These are phyloP conservation scores for Trypoxylon attenuatum DNA, from an alignment of 2,888 invertebrate genomes.

Conservation along the genomic window DNA sequence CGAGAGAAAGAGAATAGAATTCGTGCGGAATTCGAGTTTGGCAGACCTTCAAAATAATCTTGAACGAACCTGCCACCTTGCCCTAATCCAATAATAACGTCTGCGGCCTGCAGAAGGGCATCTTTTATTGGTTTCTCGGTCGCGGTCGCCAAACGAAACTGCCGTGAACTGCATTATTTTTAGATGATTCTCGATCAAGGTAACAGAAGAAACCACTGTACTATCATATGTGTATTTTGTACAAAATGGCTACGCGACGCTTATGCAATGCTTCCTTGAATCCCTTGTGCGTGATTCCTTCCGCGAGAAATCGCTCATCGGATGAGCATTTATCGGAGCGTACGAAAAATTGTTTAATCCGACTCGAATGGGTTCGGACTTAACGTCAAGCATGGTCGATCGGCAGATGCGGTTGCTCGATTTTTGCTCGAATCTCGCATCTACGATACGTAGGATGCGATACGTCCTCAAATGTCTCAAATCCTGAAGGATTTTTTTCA, in stretches of 20 bases:
- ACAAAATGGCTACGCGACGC: conserved; percentile 71
- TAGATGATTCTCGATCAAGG: conserved; percentile 30
- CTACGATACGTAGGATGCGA: too few relatives aligned
- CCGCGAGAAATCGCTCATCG: too few relatives aligned
- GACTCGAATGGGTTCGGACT: too few relatives aligned
- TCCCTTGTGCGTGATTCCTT: too few relatives aligned
- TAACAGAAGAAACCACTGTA: conserved; percentile 6
- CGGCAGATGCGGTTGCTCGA: too few relatives aligned
- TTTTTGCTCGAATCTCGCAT: too few relatives aligned
- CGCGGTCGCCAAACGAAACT: conserved; percentile 36
- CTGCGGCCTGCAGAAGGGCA: conserved; percentile 22
- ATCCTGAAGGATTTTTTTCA: too few relatives aligned
- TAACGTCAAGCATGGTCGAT: too few relatives aligned
- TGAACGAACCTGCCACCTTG: conserved; percentile 28
- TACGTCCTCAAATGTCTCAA: too few relatives aligned
- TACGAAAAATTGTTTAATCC: too few relatives aligned
- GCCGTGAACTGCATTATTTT: conserved; percentile 33
- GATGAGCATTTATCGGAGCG: too few relatives aligned
- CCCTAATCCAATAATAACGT: conserved; percentile 44
- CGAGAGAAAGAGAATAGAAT: too few relatives aligned
- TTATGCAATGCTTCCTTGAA: conserved; percentile 71
- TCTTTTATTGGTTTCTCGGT: conserved; percentile 45
- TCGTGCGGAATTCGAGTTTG: conserved; percentile 27
- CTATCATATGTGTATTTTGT: conserved; percentile 37
- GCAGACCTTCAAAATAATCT: conserved; percentile 31